Evolutionary conservation across 2,113 vertebrate species (phyloP), one percentile per base, ranked within the genome.

Genomic region (Hucho hucho): DNA sequence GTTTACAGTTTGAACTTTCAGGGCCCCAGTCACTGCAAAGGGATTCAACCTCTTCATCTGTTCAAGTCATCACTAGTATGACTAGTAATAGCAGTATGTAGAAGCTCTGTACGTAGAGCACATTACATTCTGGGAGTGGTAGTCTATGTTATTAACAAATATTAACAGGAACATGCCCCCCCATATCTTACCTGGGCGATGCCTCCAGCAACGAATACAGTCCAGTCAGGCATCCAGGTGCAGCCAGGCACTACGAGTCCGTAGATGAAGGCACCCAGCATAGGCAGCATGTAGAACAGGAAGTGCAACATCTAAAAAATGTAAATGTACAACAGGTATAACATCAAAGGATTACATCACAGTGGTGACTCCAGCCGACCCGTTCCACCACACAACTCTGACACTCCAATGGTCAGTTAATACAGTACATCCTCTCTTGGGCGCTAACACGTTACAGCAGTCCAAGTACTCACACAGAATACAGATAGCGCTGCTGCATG

Each of bases 161-260:
- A 43, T 11, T 3, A 43, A 43, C 37, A 43, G 0, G 9, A 43
- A 43, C 3, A 11, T 43, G 22, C 53, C 71, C 37, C 58, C 61
- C 9, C 4, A 4, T 66, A 14, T 26, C 46, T 77, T 86, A 98
- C 96, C 95, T 98, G 97, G 2, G 93, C 93, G 0, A 97, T 64
- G 24, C 92, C 95, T 1, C 97, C 96, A 0, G 96, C 94, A 0
- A 92, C 89, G 81, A 96, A 90, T 66, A 96, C 37, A 5, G 94
- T 93, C 93, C 93, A 95, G 86, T 96, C 96, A 0, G 94, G 90
- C 93, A 98, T 92, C 95, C 96, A 98, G 9, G 91, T 90, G 82
- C 95, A 96, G 6, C 95, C 95, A 0, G 96, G 96, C 66, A 84
- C 83, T 4, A 93, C 74, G 82, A 98, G 94, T 6, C 92, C 96